Conservation (phyloP, 2,113 vertebrate genomes). For the Panthera leo region DNA sequence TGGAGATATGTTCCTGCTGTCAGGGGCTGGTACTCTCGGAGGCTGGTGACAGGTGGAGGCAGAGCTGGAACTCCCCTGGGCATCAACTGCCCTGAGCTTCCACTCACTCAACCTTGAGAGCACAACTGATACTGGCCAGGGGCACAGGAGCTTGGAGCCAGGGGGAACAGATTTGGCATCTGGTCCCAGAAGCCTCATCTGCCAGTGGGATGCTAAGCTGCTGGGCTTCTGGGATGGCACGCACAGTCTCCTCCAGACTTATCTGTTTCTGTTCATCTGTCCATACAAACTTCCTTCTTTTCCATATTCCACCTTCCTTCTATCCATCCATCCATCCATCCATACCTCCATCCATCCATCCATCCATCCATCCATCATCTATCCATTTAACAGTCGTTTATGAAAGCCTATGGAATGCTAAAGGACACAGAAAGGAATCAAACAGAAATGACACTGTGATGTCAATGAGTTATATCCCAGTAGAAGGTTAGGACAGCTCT, state of each 20-base stretch:
- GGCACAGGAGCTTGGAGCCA: slow-evolving; percentile 29
- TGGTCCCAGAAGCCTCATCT: slow-evolving; percentile 70
- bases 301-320: not conserved
- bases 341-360: not conserved
- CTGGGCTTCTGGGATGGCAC: not conserved
- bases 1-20: slow-evolving; percentile 63
- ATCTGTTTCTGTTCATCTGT: slow-evolving; percentile 16
- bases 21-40: slow-evolving; percentile 26
- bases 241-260: not conserved
- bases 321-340: not conserved
- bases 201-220: slow-evolving; percentile 23
- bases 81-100: slow-evolving; percentile 1
- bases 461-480: not conserved
- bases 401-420: not conserved
- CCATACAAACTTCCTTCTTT: not conserved
- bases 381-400: not conserved
- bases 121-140: slow-evolving; percentile 56
- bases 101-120: slow-evolving; percentile 42
- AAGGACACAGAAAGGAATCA: not conserved
- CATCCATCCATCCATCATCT: not conserved
- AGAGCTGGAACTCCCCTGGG: slow-evolving; percentile 39
- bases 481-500: not conserved
- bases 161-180: slow-evolving; percentile 62
- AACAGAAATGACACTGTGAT: not conserved
- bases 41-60: slow-evolving; percentile 65